Evolutionary conservation across 1,140 invertebrate species (phyloP), one percentile per base, ranked within the genome.

Genomic region (Neodiprion lecontei): DNA sequence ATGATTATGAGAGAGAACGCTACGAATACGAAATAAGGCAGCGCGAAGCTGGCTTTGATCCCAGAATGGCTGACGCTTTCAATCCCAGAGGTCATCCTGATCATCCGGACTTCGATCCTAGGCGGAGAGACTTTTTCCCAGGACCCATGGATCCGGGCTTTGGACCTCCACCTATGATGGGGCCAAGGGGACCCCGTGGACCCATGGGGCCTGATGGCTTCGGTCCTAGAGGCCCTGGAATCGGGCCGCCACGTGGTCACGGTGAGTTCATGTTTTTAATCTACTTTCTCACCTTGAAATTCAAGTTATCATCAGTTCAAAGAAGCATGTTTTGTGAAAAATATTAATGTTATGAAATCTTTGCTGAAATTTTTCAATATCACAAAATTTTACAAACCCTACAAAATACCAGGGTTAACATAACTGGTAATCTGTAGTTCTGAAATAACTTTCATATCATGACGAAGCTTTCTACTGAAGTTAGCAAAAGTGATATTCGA

Each of bases 171-270:
- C 82, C 82, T 3, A 85, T 88, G 79, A 86, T 88, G 83, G 87
- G 87, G 9, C 85, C 85, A 1, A 80, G 87, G 70, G 87, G 86
- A n/a, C 85, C 86, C 0, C 81, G 87, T 70, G 85, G 86, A 66
- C 84, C 85, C 0, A 84, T 86, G 74, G 88, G 88, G 69, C 87
- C 88, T 12, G 88, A 89, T 61, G 83, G 80, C 11, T 90, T 89
- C 77, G 86, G 86, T 48, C 83, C 87, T 1, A 84, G 86, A 53
- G 79, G 88, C 75, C 82, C 83, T 11, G 76, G 81, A 70, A 82
- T 81, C 79, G 87, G 82, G 74, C 53, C 72, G 21, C 77, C 81
- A n/a, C 82, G 86, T 48, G 84, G 85, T 47, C 88, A 85, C 49
- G 88, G 88, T 89, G 80, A 84, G 75, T 77, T 69, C 75, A 28